A percentile compares a stretch with the other conserved stretches of the same genome.
These are phyloP conservation scores for Caenorhabditis sinica DNA, from an alignment of 2,888 invertebrate genomes.

Conservation along the genomic window DNA sequence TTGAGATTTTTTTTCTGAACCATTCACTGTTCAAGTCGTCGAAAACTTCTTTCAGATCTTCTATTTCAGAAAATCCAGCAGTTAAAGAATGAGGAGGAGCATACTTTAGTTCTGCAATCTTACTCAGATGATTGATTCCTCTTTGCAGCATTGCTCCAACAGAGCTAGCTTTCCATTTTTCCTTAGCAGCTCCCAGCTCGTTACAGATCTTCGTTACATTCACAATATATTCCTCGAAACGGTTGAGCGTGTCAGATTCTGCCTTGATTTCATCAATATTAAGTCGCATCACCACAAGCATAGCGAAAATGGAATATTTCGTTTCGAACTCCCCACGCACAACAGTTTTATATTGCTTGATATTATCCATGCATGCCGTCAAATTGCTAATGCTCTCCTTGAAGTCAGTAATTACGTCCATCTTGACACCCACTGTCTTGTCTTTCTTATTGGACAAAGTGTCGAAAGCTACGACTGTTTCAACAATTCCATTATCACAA, in stretches of 20 bases:
- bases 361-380: not conserved
- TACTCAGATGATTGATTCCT: not conserved
- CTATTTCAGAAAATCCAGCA: not conserved
- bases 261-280: not conserved
- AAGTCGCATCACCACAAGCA: not conserved
- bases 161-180: not conserved
- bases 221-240: not conserved
- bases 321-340: not conserved
- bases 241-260: not conserved
- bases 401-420: too few relatives aligned
- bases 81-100: not conserved
- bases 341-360: not conserved
- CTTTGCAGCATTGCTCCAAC: not conserved
- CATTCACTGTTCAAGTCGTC: conserved; percentile 15
- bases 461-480: not conserved
- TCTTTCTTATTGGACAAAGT: not conserved
- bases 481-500: not conserved
- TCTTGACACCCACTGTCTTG: too few relatives aligned
- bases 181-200: not conserved
- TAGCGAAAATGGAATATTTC: not conserved
- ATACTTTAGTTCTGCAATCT: not conserved
- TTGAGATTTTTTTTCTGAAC: conserved; percentile 11
- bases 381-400: not conserved
- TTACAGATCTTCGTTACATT: not conserved
- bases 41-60: not conserved